phyloP scores from a whole-genome alignment of 37 sponge, comb jelly and placozoan species.

The Oscarella lobularis region DNA sequence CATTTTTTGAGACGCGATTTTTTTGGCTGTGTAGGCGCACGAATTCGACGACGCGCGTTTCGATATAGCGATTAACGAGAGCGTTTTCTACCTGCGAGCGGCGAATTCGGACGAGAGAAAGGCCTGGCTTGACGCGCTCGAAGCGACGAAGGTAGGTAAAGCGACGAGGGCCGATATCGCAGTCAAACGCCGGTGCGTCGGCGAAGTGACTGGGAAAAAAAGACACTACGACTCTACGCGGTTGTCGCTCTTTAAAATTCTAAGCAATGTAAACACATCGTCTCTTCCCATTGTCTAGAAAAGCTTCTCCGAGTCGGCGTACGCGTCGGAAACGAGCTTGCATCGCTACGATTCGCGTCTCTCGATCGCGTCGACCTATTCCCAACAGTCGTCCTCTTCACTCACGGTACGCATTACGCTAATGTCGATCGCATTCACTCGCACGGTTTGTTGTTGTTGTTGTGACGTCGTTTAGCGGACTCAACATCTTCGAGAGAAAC shows the following conservation, averaged over 20 bases:
- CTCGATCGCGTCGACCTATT: too few relatives aligned
- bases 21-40: slow-evolving; percentile 32
- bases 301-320: too few relatives aligned
- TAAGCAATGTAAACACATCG: too few relatives aligned
- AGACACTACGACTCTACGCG: too few relatives aligned
- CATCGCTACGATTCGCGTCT: too few relatives aligned
- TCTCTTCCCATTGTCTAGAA: too few relatives aligned
- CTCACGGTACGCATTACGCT: background rate
- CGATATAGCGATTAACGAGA: slow-evolving; percentile 62
- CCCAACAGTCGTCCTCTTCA: slow-evolving; percentile 1
- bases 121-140: slow-evolving; percentile 66
- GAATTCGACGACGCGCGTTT: slow-evolving; percentile 86
- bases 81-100: slow-evolving; percentile 69
- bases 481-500: slow-evolving; percentile 4
- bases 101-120: slow-evolving; percentile 41
- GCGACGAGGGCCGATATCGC: too few relatives aligned
- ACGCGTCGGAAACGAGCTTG: too few relatives aligned
- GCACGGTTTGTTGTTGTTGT: background rate
- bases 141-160: slow-evolving; percentile 56
- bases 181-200: too few relatives aligned
- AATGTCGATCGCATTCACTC: too few relatives aligned
- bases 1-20: background rate
- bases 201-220: too few relatives aligned
- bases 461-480: background rate
- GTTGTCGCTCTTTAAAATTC: too few relatives aligned